Evolutionary conservation across 2,797 vertebrate species (phyloP), one percentile per base, ranked within the genome.

Genomic region (Merluccius polli): DNA sequence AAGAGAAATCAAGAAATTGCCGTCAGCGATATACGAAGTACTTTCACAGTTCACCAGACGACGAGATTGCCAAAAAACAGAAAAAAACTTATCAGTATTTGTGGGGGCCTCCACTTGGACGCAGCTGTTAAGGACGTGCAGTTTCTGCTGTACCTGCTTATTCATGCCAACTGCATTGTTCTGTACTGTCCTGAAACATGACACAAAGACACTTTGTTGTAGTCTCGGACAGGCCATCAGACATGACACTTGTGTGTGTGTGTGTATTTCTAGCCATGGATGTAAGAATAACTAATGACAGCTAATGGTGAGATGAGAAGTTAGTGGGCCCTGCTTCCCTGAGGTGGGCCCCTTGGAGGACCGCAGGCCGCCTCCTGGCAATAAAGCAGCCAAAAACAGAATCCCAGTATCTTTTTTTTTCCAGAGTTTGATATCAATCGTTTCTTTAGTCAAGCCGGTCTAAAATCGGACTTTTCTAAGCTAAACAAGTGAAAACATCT

Each of bases 11-110:
- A 67, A 75, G 79, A 70, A 76, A n/a, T 75, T 52, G 83, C 84
- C 84, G 74, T 38, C 24, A 84, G 82, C 81, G 30, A 67, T 70
- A 67, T 70, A 65, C 15, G 0, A 72, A 13, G 12, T 27, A 77
- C 0, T 27, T 68, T 48, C 38, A 63, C 36, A 70, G 35, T n/a
- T 70, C 29, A 70, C 18, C 27, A 27, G 59, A 27, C 59, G 3
- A 24, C n/a, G n/a, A 12, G 59, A 65, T n/a, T 24, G 52, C 52
- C 52, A 59, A 59, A n/a, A 59, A 9, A 21, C 52, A n/a, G 12
- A 59, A n/a, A 21, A 63, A 5, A 11, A 12, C n/a, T n/a, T n/a
- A n/a, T n/a, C n/a, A n/a, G n/a, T n/a, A n/a, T n/a, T n/a, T 59
- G n/a, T 59, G 9, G 6, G 6, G 52, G 52, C 7, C 52, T n/a